Percentiles rank a stretch among this genome's conserved stretches.
Conservation (phyloP, 2,888 invertebrate genomes). For the Saturnia pavonia region DNA sequence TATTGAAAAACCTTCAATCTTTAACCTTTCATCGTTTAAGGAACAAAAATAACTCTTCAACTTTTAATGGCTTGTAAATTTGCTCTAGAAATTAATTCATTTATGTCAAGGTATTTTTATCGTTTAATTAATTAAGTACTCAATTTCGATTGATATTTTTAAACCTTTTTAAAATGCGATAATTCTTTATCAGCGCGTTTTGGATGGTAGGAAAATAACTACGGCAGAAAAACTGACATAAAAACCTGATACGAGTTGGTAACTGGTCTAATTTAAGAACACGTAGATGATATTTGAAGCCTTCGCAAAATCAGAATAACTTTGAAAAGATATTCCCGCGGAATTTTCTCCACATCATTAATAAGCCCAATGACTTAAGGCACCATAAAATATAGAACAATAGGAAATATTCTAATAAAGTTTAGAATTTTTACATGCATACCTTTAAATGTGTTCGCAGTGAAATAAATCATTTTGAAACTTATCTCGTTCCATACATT, state of each 20-base stretch:
- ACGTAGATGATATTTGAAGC: too few relatives aligned
- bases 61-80: too few relatives aligned
- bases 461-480: constrained; percentile 23
- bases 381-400: background rate
- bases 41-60: too few relatives aligned
- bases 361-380: background rate
- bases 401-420: background rate
- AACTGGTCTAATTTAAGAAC: too few relatives aligned
- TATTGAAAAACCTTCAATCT: too few relatives aligned
- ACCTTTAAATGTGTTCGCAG: constrained; percentile 23
- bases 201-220: background rate
- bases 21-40: too few relatives aligned
- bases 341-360: background rate
- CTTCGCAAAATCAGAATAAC: background rate
- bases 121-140: too few relatives aligned
- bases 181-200: background rate
- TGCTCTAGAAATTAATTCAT: too few relatives aligned
- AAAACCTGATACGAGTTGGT: too few relatives aligned
- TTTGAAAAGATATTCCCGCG: background rate
- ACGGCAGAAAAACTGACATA: background rate
- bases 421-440: background rate
- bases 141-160: too few relatives aligned
- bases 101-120: too few relatives aligned
- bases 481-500: constrained; percentile 24
- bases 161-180: too few relatives aligned